Base-by-base conservation (phyloP, 2,888 invertebrate species). In the Scrobipalpa atriplicella region DNA sequence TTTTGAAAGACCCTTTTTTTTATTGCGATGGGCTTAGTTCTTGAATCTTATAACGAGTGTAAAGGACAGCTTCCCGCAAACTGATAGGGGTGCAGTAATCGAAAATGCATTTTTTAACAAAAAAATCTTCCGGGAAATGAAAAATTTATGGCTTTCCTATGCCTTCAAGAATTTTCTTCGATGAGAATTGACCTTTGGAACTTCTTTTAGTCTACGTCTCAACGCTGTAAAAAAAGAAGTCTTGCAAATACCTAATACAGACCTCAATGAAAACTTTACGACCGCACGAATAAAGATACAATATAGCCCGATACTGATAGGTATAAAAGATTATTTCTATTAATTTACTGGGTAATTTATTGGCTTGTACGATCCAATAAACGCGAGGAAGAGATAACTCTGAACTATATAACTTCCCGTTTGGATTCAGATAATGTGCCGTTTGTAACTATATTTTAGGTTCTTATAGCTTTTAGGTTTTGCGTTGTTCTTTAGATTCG, bases 301-400 rank as follows among this genome's bases (percentile, higher is more conserved):
- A 19, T 64, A 67, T 67, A 64, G 19, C 51, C 39, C 64, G 56
- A 65, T 39, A 43, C 54, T 41, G 64, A 3, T 5, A 52, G 51
- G 61, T 13, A 56, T 36, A 62, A 62, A 64, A 61, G 65, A 64
- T 41, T 38, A 64, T 39, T 39, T 43, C 64, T 65, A 65, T 67
- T 62, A 63, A 63, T 63, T 63, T 52, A 63, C 21, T 38, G 18
- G 36, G 8, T n/a, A 66, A 66, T 66, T 66, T 66, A 63, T 67
- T 62, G 61, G 62, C 18, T 38, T n/a, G 61, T 52, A 67, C 65
- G 61, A 54, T 43, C 62, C 62, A 62, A 65, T 67, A 65, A 67
- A 61, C 58, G 43, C 38, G 54, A 61, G 62, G 64, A 47, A 43
- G 54, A 21, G 64, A 65, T 54, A 52, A 60, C 56, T 16, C 43